Evolutionary conservation across 2,113 vertebrate genomes (phyloP).

Genomic region (Elanoides forficatus): DNA sequence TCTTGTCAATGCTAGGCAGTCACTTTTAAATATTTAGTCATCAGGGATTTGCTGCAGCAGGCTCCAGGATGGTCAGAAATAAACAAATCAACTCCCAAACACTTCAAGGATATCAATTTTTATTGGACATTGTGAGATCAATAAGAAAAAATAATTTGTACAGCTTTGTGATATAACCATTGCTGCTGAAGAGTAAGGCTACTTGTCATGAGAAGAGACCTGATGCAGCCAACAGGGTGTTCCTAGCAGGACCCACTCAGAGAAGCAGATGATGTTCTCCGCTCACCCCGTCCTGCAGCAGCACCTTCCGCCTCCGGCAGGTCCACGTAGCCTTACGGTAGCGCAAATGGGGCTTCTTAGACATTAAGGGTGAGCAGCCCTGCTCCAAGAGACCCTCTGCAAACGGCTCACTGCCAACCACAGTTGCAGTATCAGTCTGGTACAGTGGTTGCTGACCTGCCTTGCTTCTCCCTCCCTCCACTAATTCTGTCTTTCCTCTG

Average conservation of each 20-base stretch:
- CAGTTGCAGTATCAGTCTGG: not conserved
- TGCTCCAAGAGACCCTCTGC: not conserved
- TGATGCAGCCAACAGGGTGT: not conserved
- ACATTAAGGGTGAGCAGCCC: not conserved
- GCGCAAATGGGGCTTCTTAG: not conserved
- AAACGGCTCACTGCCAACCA: not conserved
- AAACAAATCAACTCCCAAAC: not conserved
- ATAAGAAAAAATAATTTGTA: slow-evolving; percentile 69
- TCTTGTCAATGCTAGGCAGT: not conserved
- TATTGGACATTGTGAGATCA: slow-evolving; percentile 72
- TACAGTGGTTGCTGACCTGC: not conserved
- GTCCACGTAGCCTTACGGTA: not conserved
- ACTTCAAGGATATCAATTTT: slow-evolving; percentile 68
- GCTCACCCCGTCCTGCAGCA: not conserved
- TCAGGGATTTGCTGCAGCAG: not conserved
- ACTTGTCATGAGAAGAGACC: not conserved
- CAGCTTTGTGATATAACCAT: slow-evolving; percentile 64
- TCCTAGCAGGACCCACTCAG: not conserved
- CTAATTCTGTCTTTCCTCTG: not conserved
- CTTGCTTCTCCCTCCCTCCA: not conserved
- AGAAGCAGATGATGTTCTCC: not conserved
- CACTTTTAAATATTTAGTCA: not conserved
- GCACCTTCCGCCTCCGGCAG: not conserved
- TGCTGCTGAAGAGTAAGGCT: slow-evolving; percentile 54
- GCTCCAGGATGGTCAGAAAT: slow-evolving; percentile 1